Evolutionary conservation across 2,113 vertebrate species (phyloP).

Genomic region (Antidorcas marsupialis): DNA sequence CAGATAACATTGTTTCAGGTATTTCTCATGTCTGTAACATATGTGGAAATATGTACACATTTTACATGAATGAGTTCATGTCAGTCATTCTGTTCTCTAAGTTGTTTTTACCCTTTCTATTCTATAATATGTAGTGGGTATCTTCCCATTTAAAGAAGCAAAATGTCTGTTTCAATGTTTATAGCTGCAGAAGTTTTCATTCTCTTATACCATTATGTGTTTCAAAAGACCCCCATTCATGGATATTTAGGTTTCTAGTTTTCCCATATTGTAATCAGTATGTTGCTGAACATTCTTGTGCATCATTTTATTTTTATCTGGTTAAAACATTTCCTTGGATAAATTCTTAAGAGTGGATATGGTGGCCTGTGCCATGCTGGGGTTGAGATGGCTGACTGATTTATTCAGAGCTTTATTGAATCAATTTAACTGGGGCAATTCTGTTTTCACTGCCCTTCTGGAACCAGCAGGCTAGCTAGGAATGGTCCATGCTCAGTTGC

Average conservation of each 20-base stretch:
- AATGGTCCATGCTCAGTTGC: neutral
- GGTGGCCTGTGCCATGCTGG: neutral
- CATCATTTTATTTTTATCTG: neutral
- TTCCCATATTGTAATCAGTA: neutral
- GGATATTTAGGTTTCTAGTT: neutral
- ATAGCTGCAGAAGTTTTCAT: neutral
- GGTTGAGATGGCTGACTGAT: neutral
- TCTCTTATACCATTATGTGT: neutral
- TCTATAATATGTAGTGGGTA: neutral
- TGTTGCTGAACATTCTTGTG: neutral
- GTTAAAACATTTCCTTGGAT: constrained; percentile 1
- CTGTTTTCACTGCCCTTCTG: neutral
- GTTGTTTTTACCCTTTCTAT: neutral
- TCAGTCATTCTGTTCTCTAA: neutral
- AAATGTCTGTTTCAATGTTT: neutral
- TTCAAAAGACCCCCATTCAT: neutral
- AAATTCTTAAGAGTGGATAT: neutral
- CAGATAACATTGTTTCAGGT: neutral
- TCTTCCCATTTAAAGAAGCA: neutral
- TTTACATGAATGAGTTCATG: neutral
- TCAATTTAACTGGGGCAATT: neutral
- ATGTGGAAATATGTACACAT: neutral
- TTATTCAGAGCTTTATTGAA: neutral
- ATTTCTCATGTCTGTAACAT: neutral
- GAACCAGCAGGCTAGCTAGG: neutral